A percentile compares a stretch with the other conserved stretches of the same genome.
Evolutionary conservation across 64 coral and sea anemone species (phyloP).

Genomic region (Stichodactyla helianthus): DNA sequence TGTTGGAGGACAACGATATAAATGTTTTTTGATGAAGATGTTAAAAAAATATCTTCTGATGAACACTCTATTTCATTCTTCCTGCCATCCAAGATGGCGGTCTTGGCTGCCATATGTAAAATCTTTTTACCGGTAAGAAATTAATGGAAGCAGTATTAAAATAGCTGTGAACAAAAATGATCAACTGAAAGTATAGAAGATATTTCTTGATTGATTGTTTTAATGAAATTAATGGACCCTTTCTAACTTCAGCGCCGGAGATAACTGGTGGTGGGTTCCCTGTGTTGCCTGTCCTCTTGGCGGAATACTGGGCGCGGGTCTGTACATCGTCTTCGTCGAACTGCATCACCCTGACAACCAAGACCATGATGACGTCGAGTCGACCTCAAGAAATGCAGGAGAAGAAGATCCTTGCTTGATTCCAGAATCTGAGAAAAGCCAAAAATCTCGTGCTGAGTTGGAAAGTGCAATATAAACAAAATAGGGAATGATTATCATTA

Average conservation of each 20-base stretch:
- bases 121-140: too few relatives aligned
- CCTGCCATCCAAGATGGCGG: too few relatives aligned
- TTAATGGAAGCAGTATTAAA: too few relatives aligned
- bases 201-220: too few relatives aligned
- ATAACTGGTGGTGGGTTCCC: slow-evolving; percentile 79
- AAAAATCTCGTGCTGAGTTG: background rate
- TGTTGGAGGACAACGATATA: too few relatives aligned
- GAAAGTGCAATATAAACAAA: background rate
- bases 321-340: slow-evolving; percentile 56
- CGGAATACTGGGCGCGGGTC: slow-evolving; percentile 51
- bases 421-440: background rate
- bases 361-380: background rate
- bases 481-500: background rate
- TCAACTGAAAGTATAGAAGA: too few relatives aligned
- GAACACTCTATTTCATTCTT: too few relatives aligned
- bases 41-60: too few relatives aligned
- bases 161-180: too few relatives aligned
- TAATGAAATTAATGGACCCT: too few relatives aligned
- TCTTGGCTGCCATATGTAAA: too few relatives aligned
- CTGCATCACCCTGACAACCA: slow-evolving; percentile 25
- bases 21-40: too few relatives aligned
- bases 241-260: slow-evolving; percentile 24
- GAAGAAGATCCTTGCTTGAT: background rate
- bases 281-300: slow-evolving; percentile 54
- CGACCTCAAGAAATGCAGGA: background rate